These are phyloP conservation scores for Gobionotothen gibberifrons DNA, from an alignment of 2,797 vertebrate species.

Conservation along the genomic window DNA sequence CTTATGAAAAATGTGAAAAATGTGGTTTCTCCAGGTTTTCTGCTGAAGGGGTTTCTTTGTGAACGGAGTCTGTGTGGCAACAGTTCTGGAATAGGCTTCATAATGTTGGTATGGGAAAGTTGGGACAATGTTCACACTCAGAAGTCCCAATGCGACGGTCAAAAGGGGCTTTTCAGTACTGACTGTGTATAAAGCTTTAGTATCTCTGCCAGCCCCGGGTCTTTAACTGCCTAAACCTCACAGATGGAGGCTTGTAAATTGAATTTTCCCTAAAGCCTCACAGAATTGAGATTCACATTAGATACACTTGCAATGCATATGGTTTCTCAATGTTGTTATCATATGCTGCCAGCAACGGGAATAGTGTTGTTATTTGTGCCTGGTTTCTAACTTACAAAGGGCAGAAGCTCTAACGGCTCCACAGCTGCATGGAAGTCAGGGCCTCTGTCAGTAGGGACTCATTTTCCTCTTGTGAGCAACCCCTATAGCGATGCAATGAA, in stretches of 20 bases:
- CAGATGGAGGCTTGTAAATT: background rate
- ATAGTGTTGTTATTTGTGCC: background rate
- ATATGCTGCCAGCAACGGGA: background rate
- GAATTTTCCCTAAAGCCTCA: background rate
- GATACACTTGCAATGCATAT: background rate
- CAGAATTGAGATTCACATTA: background rate
- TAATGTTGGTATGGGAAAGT: conserved; percentile 15
- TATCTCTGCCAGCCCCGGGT: background rate
- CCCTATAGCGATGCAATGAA: conserved; percentile 60
- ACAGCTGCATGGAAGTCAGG: conserved; percentile 30
- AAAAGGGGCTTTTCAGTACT: conserved; percentile 26
- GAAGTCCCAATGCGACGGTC: background rate
- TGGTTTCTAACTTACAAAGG: background rate
- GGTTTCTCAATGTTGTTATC: background rate
- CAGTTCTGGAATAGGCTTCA: conserved; percentile 4
- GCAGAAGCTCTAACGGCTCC: background rate
- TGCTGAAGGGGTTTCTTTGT: conserved; percentile 48
- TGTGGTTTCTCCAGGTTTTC: conserved; percentile 27
- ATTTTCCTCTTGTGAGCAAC: conserved; percentile 13
- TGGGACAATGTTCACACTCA: conserved; percentile 10
- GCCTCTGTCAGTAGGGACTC: background rate
- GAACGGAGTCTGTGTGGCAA: background rate
- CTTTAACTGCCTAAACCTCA: conserved; percentile 3
- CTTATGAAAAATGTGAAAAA: conserved; percentile 60
- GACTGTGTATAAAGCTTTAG: conserved; percentile 6